Evolutionary conservation across 2,797 vertebrate genomes (phyloP).

Genomic region (Emys orbicularis): DNA sequence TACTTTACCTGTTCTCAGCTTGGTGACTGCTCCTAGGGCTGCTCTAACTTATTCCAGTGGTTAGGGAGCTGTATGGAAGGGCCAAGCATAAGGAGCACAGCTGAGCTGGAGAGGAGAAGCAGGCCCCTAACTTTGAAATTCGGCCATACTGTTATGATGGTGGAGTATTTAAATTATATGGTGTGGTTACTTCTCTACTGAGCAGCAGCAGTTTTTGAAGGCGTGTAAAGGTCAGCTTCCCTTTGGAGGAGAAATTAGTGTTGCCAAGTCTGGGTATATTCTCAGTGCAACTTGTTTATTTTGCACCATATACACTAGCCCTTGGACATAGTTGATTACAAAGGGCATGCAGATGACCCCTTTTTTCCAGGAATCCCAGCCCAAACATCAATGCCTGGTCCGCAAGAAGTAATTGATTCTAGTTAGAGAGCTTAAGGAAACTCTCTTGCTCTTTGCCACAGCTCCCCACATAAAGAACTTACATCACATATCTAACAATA

Average conservation of each 20-base stretch:
- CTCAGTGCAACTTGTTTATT: slow-evolving; percentile 11
- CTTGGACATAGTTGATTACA: background rate
- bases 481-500: background rate
- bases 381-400: background rate
- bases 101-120: background rate
- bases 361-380: slow-evolving; percentile 4
- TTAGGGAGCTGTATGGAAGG: background rate
- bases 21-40: background rate
- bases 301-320: background rate
- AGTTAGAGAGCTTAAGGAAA: background rate
- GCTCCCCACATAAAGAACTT: background rate
- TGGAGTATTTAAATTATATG: background rate
- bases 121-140: background rate
- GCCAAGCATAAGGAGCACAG: background rate
- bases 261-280: background rate
- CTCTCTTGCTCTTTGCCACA: background rate
- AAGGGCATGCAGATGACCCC: background rate
- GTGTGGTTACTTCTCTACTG: background rate
- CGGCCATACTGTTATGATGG: background rate
- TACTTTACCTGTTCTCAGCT: background rate
- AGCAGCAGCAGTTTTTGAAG: slow-evolving; percentile 21
- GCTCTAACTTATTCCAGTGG: background rate
- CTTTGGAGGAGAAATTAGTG: background rate
- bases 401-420: background rate
- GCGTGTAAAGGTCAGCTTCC: background rate